Base-by-base conservation (phyloP, 2,888 invertebrate genomes). In the Antheraea yamamai region DNA sequence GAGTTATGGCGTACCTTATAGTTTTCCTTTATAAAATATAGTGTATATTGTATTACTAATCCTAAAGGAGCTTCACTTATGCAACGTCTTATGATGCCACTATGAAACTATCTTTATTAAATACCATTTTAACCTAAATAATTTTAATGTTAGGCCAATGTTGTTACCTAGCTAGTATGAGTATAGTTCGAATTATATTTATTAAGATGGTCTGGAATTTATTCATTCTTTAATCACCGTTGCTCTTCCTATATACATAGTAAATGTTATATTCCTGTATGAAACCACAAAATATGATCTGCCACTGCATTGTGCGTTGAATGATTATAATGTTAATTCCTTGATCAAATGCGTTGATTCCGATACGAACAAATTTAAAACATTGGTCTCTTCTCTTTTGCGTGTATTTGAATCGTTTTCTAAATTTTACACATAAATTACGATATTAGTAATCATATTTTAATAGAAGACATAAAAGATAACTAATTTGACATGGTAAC, bases 221-320 rank as follows among this genome's bases (percentile, higher is more conserved):
- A 61, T 61, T 23, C 8, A 12, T 10, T 61, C 23, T 61, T 61
- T n/a, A n/a, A 23, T 23, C 23, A 12, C 8, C 61, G n/a, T 23
- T 23, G 10, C n/a, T 3, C 2, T 61, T 61, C 10, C 23, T 23
- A 61, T 61, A 8, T 61, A 61, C 12, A 61, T 61, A 61, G 23
- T 61, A 61, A 20, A 61, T 61, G 12, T 7, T 7, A 6, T 55
- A 20, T 12, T 23, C 61, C 23, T 61, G 61, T 61, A 61, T 61
- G 12, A 61, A 61, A 61, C 61, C 61, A 61, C 61, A 61, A 61
- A 61, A 61, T 23, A 8, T 61, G 61, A 61, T 61, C 61, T 61
- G 23, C 14, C n/a, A 61, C 23, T 23, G 14, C 14, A 61, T n/a
- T 61, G 61, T 61, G 23, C 61, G 61, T 61, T 8, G 23, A 61